phyloP scores from a whole-genome alignment of 1,140 invertebrate species.

The Cyclargus thomasi region DNA sequence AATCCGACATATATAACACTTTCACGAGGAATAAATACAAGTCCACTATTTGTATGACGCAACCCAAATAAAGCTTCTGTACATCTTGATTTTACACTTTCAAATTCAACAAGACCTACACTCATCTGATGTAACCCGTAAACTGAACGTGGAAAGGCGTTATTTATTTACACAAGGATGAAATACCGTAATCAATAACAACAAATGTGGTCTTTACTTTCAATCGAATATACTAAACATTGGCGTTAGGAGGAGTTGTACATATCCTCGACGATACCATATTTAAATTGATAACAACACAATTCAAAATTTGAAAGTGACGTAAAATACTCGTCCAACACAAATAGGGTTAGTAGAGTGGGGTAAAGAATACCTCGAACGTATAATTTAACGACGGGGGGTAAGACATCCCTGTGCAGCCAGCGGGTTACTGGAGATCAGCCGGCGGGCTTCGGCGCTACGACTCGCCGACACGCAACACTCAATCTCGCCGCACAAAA shows the following conservation, averaged over 20 bases:
- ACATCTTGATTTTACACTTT: constrained; percentile 3
- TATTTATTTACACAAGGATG: constrained; percentile 12
- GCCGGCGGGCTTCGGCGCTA: constrained; percentile 35
- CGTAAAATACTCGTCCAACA: neutral
- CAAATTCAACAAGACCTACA: constrained; percentile 12
- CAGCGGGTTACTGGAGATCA: constrained; percentile 12
- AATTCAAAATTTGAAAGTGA: no score
- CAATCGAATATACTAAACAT: neutral
- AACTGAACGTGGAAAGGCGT: neutral
- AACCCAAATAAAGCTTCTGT: constrained; percentile 15
- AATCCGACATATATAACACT: constrained; percentile 18
- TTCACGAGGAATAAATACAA: constrained; percentile 32
- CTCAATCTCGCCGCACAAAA: constrained; percentile 85
- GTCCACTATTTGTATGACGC: constrained; percentile 48
- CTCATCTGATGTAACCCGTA: constrained; percentile 4
- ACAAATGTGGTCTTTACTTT: neutral
- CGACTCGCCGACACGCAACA: constrained; percentile 48
- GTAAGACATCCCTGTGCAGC: constrained; percentile 11
- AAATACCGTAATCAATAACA: neutral
- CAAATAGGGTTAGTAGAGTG: neutral
- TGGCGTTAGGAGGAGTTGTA: no score
- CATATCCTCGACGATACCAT: no score
- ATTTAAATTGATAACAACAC: no score
- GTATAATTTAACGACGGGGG: neutral
- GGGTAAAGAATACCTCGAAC: no score